Evolutionary conservation across 2,113 vertebrate genomes (phyloP), one percentile per base, ranked within the genome.

Genomic region (Brachirus orientalis): DNA sequence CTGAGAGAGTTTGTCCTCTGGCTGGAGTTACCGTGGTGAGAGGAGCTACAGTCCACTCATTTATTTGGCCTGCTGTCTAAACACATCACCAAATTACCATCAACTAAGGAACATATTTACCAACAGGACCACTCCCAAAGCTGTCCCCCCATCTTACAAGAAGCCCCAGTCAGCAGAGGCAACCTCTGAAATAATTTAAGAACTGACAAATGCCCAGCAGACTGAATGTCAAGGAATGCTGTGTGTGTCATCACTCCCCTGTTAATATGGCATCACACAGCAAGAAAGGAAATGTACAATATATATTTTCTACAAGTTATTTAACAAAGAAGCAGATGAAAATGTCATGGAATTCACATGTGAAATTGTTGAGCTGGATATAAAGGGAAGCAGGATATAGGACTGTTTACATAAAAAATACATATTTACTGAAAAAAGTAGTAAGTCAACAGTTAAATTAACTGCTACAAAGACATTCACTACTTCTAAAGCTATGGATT

Each of bases 161-260:
- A 65, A 57, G 63, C 33, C 41, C 57, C 43, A 54, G 59, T 46
- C 43, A 62, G 54, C 48, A 48, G 36, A 69, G 48, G 45, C 8
- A 68, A 59, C 5, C 51, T 75, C 69, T 72, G 73, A 53, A 52
- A 62, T 28, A 28, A 61, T 64, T 74, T 51, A 11, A 47, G 50
- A 70, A 40, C 61, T 61, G 62, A 70, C 68, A 50, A 80, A 82
- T 58, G 68, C 48, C 65, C 57, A 67, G 60, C 53, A 64, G 59
- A 66, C 52, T 65, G 54, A 63, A 54, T 74, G 38, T 73, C 40
- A 81, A 72, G 52, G 40, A 19, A 20, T 8, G n/a, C 50, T 72
- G 60, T 66, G 60, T 66, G 59, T 66, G 60, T 47, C 45, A 43
- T 63, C 37, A 11, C 22, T 63, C 11, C 17, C 7, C 43, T 40